Conservation (phyloP, 2,797 vertebrate species). For the Pygocentrus nattereri region DNA sequence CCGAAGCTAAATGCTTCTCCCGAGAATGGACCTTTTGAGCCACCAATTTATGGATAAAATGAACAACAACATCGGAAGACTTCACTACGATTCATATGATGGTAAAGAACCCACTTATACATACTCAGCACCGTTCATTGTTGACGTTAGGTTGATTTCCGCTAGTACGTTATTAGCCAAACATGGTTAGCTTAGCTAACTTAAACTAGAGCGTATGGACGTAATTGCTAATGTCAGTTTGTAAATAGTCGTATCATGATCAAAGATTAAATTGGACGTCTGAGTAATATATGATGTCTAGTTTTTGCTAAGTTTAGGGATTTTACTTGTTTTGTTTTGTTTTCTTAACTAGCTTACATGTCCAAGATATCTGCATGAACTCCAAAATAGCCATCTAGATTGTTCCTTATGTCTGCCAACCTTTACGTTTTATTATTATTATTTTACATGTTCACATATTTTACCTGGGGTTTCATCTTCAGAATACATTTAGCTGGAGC, state of each 20-base stretch:
- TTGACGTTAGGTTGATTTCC: neutral
- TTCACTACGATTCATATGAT: constrained; percentile 84
- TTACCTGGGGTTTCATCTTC: no score
- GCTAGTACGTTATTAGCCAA: neutral
- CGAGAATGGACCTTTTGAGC: constrained; percentile 99
- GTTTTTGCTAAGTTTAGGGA: neutral
- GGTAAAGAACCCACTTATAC: constrained; percentile 9
- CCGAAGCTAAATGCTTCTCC: constrained; percentile 89
- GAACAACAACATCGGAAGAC: constrained; percentile 96
- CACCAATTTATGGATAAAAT: constrained; percentile 98
- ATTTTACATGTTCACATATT: no score
- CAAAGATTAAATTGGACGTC: neutral
- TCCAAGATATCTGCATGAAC: no score
- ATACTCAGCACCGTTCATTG: neutral
- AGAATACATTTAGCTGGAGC: no score
- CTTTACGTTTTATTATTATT: no score
- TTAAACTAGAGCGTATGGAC: neutral
- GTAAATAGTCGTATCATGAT: neutral
- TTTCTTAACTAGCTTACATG: no score
- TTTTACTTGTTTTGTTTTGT: no score
- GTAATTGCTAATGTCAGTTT: neutral
- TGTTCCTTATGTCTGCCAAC: neutral
- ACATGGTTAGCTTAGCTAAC: neutral
- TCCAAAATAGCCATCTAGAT: no score
- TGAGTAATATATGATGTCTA: neutral